Evolutionary conservation across 2,113 vertebrate genomes (phyloP).

Genomic region (Lates calcarifer): DNA sequence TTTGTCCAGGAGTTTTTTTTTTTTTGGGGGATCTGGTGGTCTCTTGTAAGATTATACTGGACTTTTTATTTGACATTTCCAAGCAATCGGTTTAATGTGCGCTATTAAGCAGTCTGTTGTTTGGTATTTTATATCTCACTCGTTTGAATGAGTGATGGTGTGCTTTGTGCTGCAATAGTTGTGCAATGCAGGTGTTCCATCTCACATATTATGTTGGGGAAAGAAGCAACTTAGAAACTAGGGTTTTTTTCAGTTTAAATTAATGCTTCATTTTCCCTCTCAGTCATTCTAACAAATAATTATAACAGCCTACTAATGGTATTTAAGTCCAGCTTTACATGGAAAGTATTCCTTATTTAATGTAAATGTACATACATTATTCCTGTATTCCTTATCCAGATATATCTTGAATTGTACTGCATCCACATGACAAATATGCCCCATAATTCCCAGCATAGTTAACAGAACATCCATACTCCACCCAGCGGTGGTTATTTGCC

Average conservation of each 20-base stretch:
- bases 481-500: background rate
- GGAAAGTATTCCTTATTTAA: background rate
- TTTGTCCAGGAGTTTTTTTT: constrained; percentile 27
- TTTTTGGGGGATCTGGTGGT: constrained; percentile 38
- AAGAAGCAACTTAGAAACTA: constrained; percentile 5
- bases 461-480: background rate
- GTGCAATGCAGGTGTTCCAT: background rate
- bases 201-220: background rate
- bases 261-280: too few species aligned
- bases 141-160: constrained; percentile 18
- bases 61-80: constrained; percentile 49
- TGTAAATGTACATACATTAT: background rate
- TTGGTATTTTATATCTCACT: constrained; percentile 34
- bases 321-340: background rate
- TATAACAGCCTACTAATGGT: background rate
- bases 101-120: constrained; percentile 34
- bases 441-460: background rate
- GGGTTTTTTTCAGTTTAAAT: too few species aligned
- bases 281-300: too few species aligned
- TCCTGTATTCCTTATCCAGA: background rate
- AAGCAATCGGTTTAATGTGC: constrained; percentile 44
- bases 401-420: background rate
- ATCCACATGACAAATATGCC: background rate
- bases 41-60: constrained; percentile 35
- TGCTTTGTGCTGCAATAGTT: constrained; percentile 10